phyloP scores from a whole-genome alignment of 2,797 vertebrate genomes.

The Hydrolagus colliei region DNA sequence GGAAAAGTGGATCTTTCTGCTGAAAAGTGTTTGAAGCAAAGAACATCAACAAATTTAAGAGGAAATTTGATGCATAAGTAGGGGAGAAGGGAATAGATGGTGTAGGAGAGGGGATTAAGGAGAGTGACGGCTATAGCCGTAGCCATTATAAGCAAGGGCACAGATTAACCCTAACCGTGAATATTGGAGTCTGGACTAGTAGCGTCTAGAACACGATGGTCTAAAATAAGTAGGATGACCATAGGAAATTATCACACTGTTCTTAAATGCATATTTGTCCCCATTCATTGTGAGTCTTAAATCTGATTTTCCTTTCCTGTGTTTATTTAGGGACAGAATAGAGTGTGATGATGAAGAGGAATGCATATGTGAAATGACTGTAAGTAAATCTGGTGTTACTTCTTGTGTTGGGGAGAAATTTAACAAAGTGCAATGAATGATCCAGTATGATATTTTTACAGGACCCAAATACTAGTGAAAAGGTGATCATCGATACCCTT shows the following conservation, averaged over 20 bases:
- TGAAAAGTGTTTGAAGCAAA: too few species aligned
- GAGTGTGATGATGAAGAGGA: constrained; percentile 85
- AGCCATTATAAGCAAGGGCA: neutral
- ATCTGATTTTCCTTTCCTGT: neutral
- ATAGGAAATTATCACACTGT: constrained; percentile 1
- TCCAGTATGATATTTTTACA: constrained; percentile 35
- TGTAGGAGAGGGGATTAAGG: neutral
- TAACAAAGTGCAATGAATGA: neutral
- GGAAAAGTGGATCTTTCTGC: too few species aligned
- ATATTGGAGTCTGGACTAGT: neutral
- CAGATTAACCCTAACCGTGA: neutral
- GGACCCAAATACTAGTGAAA: constrained; percentile 80
- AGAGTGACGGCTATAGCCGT: too few species aligned
- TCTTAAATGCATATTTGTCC: neutral
- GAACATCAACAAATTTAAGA: too few species aligned
- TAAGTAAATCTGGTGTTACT: constrained; percentile 54
- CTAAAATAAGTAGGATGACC: neutral
- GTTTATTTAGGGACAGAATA: constrained; percentile 75
- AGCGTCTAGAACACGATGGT: neutral
- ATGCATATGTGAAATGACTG: constrained; percentile 71
- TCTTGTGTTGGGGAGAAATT: too few species aligned
- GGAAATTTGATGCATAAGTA: too few species aligned
- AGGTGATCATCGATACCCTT: constrained; percentile 74
- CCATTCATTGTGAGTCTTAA: neutral
- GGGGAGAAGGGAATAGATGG: neutral